Conservation (phyloP, 2,797 vertebrate genomes). For the Prunella strophiata region DNA sequence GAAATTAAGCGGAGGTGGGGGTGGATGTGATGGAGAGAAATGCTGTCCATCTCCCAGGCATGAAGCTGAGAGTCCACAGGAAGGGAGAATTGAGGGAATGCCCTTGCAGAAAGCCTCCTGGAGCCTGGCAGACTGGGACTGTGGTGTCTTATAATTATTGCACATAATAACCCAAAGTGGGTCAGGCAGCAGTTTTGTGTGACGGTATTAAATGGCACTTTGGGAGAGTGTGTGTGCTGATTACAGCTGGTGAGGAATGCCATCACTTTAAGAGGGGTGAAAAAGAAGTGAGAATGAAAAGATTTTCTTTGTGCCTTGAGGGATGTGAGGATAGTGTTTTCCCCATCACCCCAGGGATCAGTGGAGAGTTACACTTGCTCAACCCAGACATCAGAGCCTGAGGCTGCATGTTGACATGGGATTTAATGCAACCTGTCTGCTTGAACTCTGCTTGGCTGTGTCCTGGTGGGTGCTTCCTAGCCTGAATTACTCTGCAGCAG, state of each 20-base stretch:
- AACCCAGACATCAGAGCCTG: neutral
- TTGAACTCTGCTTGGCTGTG: neutral
- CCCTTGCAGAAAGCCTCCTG: conserved; percentile 54
- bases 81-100: neutral
- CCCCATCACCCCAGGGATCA: neutral
- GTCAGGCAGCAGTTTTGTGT: conserved; percentile 22
- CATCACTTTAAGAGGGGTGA: neutral
- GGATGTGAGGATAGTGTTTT: neutral
- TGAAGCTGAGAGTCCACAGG: neutral
- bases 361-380: neutral
- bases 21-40: conserved; percentile 22
- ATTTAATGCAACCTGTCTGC: conserved; percentile 13
- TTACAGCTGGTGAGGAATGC: conserved; percentile 38
- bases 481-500: neutral
- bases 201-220: conserved; percentile 41
- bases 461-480: neutral
- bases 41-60: conserved; percentile 31
- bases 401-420: conserved; percentile 2
- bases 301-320: neutral
- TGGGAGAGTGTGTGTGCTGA: neutral
- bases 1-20: conserved; percentile 56
- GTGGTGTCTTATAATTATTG: conserved; percentile 23
- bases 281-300: neutral
- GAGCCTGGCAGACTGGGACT: conserved; percentile 27
- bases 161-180: conserved; percentile 28